Percentiles rank a stretch among this genome's conserved stretches.
These are phyloP conservation scores for Patagioenas fasciata DNA, from an alignment of 2,113 vertebrate species.

Conservation along the genomic window DNA sequence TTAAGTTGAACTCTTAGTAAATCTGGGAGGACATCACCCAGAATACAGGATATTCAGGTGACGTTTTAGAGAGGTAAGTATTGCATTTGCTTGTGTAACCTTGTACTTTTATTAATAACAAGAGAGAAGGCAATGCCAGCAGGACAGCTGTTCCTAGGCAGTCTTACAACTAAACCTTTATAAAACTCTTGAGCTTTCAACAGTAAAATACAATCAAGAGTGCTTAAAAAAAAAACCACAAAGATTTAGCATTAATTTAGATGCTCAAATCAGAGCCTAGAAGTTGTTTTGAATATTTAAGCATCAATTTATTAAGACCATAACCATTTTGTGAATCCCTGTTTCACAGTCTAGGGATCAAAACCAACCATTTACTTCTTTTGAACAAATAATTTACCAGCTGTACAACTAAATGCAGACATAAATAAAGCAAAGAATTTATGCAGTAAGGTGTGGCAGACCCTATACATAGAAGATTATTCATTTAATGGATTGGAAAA, in stretches of 20 bases:
- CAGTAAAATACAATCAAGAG: not conserved
- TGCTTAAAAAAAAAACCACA: not conserved
- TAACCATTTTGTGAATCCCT: not conserved
- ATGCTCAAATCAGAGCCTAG: slow-evolving; percentile 4
- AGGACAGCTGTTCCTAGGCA: not conserved
- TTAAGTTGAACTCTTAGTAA: not conserved
- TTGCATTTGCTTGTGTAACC: not conserved
- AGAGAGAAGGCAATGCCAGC: not conserved
- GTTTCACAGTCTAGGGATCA: slow-evolving; percentile 85
- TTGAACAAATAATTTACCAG: slow-evolving; percentile 76
- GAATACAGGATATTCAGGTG: not conserved
- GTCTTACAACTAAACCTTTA: not conserved
- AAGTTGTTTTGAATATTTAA: slow-evolving; percentile 21
- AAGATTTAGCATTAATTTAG: slow-evolving; percentile 14
- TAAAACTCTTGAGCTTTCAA: not conserved
- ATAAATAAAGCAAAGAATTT: slow-evolving; percentile 83
- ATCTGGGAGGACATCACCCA: not conserved
- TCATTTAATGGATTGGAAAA: slow-evolving; percentile 48
- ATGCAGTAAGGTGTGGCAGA: slow-evolving; percentile 80
- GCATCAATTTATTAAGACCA: not conserved
- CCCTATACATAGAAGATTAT: slow-evolving; percentile 63
- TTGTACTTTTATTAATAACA: not conserved
- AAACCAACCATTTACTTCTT: slow-evolving; percentile 73
- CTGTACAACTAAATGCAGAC: slow-evolving; percentile 77
- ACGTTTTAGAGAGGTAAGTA: not conserved